Percentiles rank a stretch among this genome's conserved stretches.
These are phyloP conservation scores for Ormyrus rosae DNA, from an alignment of 2,888 invertebrate species.

Conservation along the genomic window DNA sequence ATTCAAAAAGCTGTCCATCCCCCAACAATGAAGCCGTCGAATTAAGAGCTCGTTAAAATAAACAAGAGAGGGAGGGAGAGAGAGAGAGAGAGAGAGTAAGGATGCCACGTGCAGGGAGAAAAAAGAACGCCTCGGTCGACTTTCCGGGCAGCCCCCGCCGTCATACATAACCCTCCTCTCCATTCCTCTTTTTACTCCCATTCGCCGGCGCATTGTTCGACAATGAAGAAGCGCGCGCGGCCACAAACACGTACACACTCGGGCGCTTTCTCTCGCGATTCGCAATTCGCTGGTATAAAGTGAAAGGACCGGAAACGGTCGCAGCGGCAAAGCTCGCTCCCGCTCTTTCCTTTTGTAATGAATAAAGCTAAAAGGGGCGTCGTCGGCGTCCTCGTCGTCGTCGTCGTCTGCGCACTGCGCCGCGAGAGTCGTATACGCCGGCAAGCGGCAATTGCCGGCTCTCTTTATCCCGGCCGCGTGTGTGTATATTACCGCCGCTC, in stretches of 20 bases:
- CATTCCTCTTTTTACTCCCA: constrained; percentile 1
- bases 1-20: constrained; percentile 6
- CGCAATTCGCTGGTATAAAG: constrained; percentile 7
- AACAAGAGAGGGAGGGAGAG: not conserved
- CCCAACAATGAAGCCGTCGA: constrained; percentile 19
- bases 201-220: constrained; percentile 27
- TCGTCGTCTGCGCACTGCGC: not conserved
- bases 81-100: not conserved
- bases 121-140: constrained; percentile 4
- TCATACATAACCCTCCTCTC: not conserved
- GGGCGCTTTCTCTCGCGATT: not conserved
- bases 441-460: constrained; percentile 27
- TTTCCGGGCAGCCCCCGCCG: constrained; percentile 4
- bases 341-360: constrained; percentile 30
- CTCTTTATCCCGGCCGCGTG: not conserved
- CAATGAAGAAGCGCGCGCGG: constrained; percentile 13
- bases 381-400: not conserved
- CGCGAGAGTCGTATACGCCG: not conserved
- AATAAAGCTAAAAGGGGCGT: constrained; percentile 40
- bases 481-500: not conserved
- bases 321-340: not conserved
- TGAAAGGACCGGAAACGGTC: constrained; percentile 27
- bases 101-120: not conserved
- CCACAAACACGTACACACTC: not conserved
- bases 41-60: constrained; percentile 41